A percentile compares a stretch with the other conserved stretches of the same genome.
Evolutionary conservation across 2,113 vertebrate species (phyloP).

Genomic region (Cyanoliseus patagonus): DNA sequence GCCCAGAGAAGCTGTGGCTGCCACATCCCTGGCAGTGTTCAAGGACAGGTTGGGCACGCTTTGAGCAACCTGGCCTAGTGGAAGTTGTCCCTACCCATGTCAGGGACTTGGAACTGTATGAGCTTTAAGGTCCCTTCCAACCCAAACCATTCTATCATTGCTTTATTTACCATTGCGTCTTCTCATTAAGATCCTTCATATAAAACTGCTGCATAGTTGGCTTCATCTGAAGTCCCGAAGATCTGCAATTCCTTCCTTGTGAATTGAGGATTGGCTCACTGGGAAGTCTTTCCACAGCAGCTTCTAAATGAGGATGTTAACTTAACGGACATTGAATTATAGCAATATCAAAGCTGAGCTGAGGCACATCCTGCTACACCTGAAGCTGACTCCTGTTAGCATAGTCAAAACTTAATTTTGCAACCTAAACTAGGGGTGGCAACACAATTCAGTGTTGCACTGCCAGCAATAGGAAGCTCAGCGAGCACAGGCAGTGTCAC

Average conservation of each 20-base stretch:
- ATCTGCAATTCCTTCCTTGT: background rate
- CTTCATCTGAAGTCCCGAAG: background rate
- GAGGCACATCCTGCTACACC: background rate
- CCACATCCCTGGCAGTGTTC: background rate
- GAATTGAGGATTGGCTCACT: background rate
- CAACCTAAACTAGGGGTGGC: background rate
- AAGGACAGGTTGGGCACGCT: background rate
- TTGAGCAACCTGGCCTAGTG: background rate
- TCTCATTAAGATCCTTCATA: background rate
- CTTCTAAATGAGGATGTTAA: background rate
- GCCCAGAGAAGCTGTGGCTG: background rate
- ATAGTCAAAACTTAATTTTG: background rate
- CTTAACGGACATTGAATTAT: background rate
- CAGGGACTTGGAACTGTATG: background rate
- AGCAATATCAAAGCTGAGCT: background rate
- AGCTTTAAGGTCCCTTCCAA: background rate
- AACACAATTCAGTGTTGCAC: background rate
- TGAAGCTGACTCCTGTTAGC: accelerated
- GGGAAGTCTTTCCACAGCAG: background rate
- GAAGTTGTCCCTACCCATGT: background rate
- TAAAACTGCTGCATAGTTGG: background rate
- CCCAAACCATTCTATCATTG: background rate
- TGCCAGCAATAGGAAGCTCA: background rate
- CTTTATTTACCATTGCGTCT: background rate
- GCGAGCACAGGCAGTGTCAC: accelerated